Evolutionary conservation across 2,888 invertebrate genomes (phyloP).

Genomic region (Macrophya alboannulata): DNA sequence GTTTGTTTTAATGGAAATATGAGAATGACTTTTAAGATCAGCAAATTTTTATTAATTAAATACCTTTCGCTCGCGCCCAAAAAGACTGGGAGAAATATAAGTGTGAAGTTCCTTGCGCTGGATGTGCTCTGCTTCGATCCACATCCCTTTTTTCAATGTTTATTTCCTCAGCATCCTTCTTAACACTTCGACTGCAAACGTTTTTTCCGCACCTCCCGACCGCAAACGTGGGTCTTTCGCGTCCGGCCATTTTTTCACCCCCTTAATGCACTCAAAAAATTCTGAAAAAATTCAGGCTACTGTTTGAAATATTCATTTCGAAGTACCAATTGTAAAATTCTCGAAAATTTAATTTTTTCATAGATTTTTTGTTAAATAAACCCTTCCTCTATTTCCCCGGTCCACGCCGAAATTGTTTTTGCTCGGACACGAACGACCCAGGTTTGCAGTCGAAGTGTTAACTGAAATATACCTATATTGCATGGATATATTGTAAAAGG

Average conservation of each 20-base stretch:
- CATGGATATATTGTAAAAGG: conserved; percentile 43
- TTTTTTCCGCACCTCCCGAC: not conserved
- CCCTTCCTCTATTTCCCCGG: no score
- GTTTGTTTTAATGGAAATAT: not conserved
- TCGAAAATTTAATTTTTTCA: no score
- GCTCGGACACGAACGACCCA: no score
- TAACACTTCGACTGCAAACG: not conserved
- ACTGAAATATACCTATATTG: conserved; percentile 79
- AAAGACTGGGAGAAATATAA: conserved; percentile 87
- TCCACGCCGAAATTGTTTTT: no score
- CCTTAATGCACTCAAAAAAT: not conserved
- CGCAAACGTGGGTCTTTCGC: not conserved
- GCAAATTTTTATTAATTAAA: conserved; percentile 65
- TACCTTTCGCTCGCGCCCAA: conserved; percentile 88
- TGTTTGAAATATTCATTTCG: no score
- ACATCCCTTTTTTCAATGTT: conserved; percentile 88
- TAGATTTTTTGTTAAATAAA: no score
- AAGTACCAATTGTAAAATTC: no score
- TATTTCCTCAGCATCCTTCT: conserved; percentile 82
- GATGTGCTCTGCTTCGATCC: conserved; percentile 93
- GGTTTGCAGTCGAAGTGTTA: no score
- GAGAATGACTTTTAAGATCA: not conserved
- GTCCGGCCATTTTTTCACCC: not conserved
- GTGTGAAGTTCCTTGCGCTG: conserved; percentile 89
- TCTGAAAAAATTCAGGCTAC: no score